Percentiles rank a stretch among this genome's conserved stretches.
Conservation (phyloP, 2,113 vertebrate species). For the Varanus salvator region DNA sequence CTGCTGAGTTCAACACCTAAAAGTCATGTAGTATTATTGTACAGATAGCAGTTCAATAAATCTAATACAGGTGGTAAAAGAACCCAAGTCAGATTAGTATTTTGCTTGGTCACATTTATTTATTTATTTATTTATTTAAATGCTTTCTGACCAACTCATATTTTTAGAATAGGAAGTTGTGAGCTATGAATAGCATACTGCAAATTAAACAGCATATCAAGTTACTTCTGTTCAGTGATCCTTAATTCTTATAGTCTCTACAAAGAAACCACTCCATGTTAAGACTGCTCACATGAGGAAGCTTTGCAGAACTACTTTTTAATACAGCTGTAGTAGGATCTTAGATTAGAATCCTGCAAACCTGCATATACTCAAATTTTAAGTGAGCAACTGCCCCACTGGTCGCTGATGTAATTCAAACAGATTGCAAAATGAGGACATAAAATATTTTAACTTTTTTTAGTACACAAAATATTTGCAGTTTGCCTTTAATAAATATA, state of each 20-base stretch:
- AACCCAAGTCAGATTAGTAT: background rate
- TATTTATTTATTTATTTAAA: background rate
- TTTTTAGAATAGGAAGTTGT: background rate
- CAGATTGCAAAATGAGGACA: background rate
- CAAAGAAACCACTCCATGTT: conserved; percentile 49
- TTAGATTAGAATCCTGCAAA: conserved; percentile 31
- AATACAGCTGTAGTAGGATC: conserved; percentile 53
- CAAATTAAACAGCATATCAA: background rate
- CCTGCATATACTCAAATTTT: conserved; percentile 17
- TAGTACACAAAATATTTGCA: conserved; percentile 70
- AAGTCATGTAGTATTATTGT: background rate
- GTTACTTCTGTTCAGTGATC: background rate
- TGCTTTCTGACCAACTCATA: background rate
- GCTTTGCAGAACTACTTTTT: conserved; percentile 46
- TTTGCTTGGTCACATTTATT: background rate
- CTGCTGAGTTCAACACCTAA: background rate
- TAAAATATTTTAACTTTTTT: conserved; percentile 30
- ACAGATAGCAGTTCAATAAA: conserved; percentile 4
- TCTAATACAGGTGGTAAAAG: background rate
- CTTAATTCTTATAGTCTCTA: conserved; percentile 1
- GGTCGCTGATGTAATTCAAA: conserved; percentile 8
- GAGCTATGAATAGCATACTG: background rate
- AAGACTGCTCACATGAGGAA: conserved; percentile 1
- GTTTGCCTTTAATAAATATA: conserved; percentile 78
- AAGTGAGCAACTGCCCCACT: conserved; percentile 22